Evolutionary conservation across 2,113 vertebrate species (phyloP).

Genomic region (Nestor notabilis): DNA sequence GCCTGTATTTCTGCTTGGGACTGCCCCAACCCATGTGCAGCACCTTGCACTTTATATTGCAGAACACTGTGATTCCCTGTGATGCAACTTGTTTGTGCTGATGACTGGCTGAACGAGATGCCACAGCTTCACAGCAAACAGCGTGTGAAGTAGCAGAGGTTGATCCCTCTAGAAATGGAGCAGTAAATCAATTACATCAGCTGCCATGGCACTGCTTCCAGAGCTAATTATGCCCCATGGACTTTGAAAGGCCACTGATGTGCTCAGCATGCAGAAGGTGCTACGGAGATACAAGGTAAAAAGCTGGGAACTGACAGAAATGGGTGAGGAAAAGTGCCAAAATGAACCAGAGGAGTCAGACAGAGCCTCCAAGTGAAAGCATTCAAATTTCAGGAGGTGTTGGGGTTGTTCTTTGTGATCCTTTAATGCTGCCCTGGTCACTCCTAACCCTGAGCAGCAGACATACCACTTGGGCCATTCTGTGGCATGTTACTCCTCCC

Average conservation of each 20-base stretch:
- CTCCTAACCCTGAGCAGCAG: conserved; percentile 85
- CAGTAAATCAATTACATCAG: not conserved
- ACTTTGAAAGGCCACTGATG: not conserved
- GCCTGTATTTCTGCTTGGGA: not conserved
- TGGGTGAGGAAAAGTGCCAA: not conserved
- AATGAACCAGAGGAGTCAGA: not conserved
- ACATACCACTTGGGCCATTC: conserved; percentile 79
- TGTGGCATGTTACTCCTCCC: conserved; percentile 81
- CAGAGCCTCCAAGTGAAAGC: not conserved
- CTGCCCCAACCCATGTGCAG: not conserved
- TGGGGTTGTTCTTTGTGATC: not conserved
- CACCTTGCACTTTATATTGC: not conserved
- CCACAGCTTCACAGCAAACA: not conserved
- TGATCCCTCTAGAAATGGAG: not conserved
- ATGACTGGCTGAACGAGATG: not conserved
- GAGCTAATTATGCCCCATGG: not conserved
- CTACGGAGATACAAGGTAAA: not conserved
- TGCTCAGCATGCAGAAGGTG: not conserved
- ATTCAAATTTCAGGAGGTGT: not conserved
- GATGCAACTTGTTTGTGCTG: not conserved
- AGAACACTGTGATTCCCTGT: not conserved
- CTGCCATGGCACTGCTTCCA: not conserved
- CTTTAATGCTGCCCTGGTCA: conserved; percentile 81
- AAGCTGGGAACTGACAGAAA: not conserved
- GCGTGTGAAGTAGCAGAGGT: not conserved